These are phyloP conservation scores for Hyppa rectilinea DNA, from an alignment of 2,888 invertebrate species.

Conservation along the genomic window DNA sequence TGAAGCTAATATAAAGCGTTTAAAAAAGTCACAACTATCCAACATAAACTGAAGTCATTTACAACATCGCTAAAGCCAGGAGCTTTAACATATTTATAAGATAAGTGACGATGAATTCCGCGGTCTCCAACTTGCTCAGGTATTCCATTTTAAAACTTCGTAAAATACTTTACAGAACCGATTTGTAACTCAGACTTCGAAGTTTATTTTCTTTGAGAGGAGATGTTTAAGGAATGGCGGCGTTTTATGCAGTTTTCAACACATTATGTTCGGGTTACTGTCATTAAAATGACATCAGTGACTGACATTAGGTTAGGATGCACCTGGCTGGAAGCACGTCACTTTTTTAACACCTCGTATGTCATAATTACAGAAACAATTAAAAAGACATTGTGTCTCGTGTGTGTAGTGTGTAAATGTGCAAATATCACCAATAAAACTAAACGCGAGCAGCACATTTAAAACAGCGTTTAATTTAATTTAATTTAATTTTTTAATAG, in stretches of 20 bases:
- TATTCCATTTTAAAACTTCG: slow-evolving; percentile 45
- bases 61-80: slow-evolving; percentile 33
- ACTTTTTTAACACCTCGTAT: no score
- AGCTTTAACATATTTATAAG: slow-evolving; percentile 61
- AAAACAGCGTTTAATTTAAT: no score
- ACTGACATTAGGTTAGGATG: not conserved
- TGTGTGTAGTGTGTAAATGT: no score
- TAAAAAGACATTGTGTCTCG: no score
- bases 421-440: no score
- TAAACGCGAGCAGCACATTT: no score
- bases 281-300: slow-evolving; percentile 49
- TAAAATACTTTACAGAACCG: slow-evolving; percentile 37
- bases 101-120: slow-evolving; percentile 42
- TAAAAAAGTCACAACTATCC: not conserved
- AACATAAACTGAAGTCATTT: slow-evolving; percentile 34
- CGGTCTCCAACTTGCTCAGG: slow-evolving; percentile 27
- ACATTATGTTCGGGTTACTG: not conserved
- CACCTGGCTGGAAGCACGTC: slow-evolving; percentile 17
- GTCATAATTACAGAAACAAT: no score
- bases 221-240: slow-evolving; percentile 9
- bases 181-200: slow-evolving; percentile 42
- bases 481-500: no score
- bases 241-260: slow-evolving; percentile 17
- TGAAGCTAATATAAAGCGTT: no score
- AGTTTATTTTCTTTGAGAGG: slow-evolving; percentile 35